Base-by-base conservation (phyloP, 2,113 vertebrate genomes). In the Perca schrenkii region DNA sequence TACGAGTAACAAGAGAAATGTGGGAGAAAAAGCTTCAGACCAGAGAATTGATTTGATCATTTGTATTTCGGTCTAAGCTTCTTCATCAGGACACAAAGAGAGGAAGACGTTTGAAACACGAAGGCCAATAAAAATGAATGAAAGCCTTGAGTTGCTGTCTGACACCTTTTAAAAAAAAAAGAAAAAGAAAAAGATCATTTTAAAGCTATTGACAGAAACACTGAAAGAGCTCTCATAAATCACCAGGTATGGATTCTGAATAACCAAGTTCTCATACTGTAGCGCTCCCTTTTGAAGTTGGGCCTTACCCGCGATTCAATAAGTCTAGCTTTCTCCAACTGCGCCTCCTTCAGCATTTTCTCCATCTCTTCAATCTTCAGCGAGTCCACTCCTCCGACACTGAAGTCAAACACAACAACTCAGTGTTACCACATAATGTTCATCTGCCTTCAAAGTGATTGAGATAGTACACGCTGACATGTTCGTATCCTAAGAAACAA, bases 291-390 rank as follows among this genome's bases (percentile, higher is more conserved):
- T 72, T 40, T n/a, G 25, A 54, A 47, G 43, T 12, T 7, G 46
- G 17, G 15, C 43, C 97, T 97, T 88, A 99, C 98, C 92, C 96
- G 94, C 0, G 96, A 98, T 73, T 99, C 97, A 31, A 99, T 95
- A 72, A 99, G 96, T 80, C 96, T 94, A 0, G 96, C 97, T 90
- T 98, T 98, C 94, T 99, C 98, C 0, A 96, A 94, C 0, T 98
- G 97, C 0, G 97, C 98, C 87, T 99, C 97, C 86, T 95, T 97
- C 88, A 99, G 92, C 97, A 99, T 96, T 92, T 98, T 98, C 94
- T 99, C 98, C 98, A 99, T 99, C 95, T 99, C 98, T 82, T 99
- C 98, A 0, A 99, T 97, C 95, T 97, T 98, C 60, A 96, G 91
- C 0, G 80, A 64, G 2, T 99, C 97, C 84, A 96, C 78, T 22